Percentiles rank a stretch among this genome's conserved stretches.
Evolutionary conservation across 2,888 invertebrate species (phyloP).

Genomic region (Anticlea derivata): DNA sequence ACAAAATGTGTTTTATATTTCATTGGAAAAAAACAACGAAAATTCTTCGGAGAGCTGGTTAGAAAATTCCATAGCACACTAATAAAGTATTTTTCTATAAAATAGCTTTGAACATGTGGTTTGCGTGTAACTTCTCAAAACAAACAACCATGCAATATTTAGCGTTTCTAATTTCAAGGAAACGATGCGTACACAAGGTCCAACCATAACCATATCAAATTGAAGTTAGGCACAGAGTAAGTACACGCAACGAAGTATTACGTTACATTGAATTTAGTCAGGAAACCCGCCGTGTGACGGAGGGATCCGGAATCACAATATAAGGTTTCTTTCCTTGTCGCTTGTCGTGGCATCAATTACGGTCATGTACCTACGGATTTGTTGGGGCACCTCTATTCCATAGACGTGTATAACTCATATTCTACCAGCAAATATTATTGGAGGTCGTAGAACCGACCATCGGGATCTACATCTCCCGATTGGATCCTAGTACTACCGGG

Average conservation of each 20-base stretch:
- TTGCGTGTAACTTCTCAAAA: background rate
- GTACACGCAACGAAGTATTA: conserved; percentile 37
- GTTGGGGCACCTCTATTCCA: conserved; percentile 1
- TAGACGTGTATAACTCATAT: background rate
- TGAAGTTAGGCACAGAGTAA: conserved; percentile 1
- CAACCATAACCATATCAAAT: conserved; percentile 24
- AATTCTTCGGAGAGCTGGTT: too few relatives aligned
- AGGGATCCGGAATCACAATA: conserved; percentile 39
- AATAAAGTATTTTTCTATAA: too few relatives aligned
- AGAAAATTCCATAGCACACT: too few relatives aligned
- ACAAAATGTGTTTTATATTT: too few relatives aligned
- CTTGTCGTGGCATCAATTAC: conserved; percentile 43
- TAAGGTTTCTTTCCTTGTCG: conserved; percentile 60
- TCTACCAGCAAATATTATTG: too few relatives aligned
- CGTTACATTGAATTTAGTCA: conserved; percentile 37
- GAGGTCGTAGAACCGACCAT: too few relatives aligned
- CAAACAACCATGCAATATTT: conserved; percentile 5
- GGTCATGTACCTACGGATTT: conserved; percentile 4
- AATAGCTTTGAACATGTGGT: too few relatives aligned
- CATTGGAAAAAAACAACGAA: too few relatives aligned
- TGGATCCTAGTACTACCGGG: too few relatives aligned
- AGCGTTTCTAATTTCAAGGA: conserved; percentile 32
- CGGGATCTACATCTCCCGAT: too few relatives aligned
- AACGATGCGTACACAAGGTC: conserved; percentile 18
- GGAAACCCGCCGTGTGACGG: conserved; percentile 47